Percentiles rank a stretch among this genome's conserved stretches.
phyloP scores from a whole-genome alignment of 2,888 invertebrate species.

The Mythimna lalbum region DNA sequence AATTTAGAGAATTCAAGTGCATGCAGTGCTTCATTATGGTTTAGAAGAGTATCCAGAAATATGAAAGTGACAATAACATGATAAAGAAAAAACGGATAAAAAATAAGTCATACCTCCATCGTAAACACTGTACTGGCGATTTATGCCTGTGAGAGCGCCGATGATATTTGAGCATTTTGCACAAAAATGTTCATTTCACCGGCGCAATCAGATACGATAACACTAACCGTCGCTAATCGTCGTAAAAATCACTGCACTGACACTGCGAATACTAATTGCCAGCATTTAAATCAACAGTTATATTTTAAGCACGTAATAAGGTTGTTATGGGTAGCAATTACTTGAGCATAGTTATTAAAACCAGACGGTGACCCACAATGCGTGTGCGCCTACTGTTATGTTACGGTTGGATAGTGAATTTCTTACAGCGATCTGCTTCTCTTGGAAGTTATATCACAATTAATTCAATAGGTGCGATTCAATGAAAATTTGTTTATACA shows the following conservation, averaged over 20 bases:
- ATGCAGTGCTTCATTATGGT: background rate
- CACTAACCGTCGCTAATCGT: conserved; percentile 70
- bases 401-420: conserved; percentile 65
- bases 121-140: conserved; percentile 87
- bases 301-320: conserved; percentile 67
- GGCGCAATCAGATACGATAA: conserved; percentile 65
- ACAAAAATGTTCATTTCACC: conserved; percentile 89
- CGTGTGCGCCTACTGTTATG: conserved; percentile 67
- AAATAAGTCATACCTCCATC: conserved; percentile 84
- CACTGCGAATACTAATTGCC: conserved; percentile 68
- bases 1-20: background rate
- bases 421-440: conserved; percentile 55
- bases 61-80: conserved; percentile 3
- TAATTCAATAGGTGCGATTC: conserved; percentile 38
- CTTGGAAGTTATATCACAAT: conserved; percentile 50
- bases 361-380: conserved; percentile 65
- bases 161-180: conserved; percentile 90
- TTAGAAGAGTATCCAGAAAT: background rate
- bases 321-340: conserved; percentile 63
- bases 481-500: conserved; percentile 44
- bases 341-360: conserved; percentile 67
- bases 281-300: conserved; percentile 69
- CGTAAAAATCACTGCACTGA: conserved; percentile 68
- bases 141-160: conserved; percentile 89
- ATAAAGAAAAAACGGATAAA: background rate